Evolutionary conservation across 2,797 vertebrate genomes (phyloP).

Genomic region (Enteromius fasciolatus): DNA sequence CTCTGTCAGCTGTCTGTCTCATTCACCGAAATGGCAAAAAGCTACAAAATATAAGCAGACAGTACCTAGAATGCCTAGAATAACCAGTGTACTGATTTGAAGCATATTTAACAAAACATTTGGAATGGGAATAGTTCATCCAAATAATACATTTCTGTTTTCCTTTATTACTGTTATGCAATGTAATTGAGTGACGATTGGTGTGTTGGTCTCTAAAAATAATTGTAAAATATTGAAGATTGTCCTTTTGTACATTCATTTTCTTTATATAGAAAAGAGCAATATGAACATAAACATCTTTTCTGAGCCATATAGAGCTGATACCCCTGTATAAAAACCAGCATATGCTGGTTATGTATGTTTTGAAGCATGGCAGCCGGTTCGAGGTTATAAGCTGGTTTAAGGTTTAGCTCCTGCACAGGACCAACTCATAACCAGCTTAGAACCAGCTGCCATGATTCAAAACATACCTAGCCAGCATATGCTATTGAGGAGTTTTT

Average conservation of each 20-base stretch:
- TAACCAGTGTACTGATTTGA: not conserved
- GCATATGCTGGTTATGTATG: not conserved
- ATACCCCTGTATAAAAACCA: not conserved
- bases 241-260: not conserved
- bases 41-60: not conserved
- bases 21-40: not conserved
- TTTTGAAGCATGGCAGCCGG: not conserved
- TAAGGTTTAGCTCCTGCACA: not conserved
- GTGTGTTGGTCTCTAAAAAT: not conserved
- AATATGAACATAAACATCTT: not conserved
- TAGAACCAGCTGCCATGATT: too few species aligned
- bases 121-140: not conserved
- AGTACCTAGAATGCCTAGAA: not conserved
- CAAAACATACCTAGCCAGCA: too few species aligned
- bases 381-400: not conserved
- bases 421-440: too few species aligned
- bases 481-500: too few species aligned
- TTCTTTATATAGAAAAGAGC: not conserved
- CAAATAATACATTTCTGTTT: not conserved
- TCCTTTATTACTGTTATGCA: conserved; percentile 1
- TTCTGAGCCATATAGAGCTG: not conserved
- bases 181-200: not conserved
- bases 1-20: not conserved
- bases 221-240: not conserved
- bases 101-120: conserved; percentile 4